Evolutionary conservation across 2,113 vertebrate genomes (phyloP), one percentile per base, ranked within the genome.

Genomic region (Cheilinus undulatus): DNA sequence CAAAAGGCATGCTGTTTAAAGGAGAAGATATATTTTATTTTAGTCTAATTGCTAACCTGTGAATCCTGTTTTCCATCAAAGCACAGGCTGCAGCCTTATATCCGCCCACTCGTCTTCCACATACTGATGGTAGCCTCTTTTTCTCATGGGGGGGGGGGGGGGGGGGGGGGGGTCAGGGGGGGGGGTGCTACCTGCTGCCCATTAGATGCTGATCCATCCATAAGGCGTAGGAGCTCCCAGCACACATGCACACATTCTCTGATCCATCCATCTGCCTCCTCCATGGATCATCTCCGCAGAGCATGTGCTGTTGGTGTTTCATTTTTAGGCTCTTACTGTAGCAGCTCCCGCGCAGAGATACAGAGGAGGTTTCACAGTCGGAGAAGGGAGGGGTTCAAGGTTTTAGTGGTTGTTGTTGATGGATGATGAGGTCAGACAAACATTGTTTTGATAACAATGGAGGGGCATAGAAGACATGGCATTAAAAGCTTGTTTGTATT

Each of bases 121-220:
- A 83, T n/a, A n/a, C 69, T 67, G 64, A 84, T 84, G 80, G 48
- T 76, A 80, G 49, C 58, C 24, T 70, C 20, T 64, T 53, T 23
- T 52, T 36, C 24, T 15, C 8, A 14, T 64, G 46, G 51, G 36
- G 14, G 50, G n/a, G 27, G 26, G 32, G 23, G 24, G 42, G 19
- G 42, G 13, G 24, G 17, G 32, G 36, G 26, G 17, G 36, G n/a
- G n/a, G n/a, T n/a, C 24, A 19, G 42, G 71, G 69, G 51, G 40
- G n/a, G n/a, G n/a, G n/a, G n/a, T n/a, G 27, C 24, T 80, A 69
- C 71, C 72, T 84, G 64, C 82, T 78, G 80, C 86, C 88, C 81
- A 86, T 86, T 83, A 72, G 71, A 88, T 77, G 75, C 79, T 77
- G 83, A 92, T 89, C 91, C 86, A 92, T 89, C 91, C 86, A 89